Conservation (phyloP, 2,113 vertebrate genomes). For the Pteronura brasiliensis region DNA sequence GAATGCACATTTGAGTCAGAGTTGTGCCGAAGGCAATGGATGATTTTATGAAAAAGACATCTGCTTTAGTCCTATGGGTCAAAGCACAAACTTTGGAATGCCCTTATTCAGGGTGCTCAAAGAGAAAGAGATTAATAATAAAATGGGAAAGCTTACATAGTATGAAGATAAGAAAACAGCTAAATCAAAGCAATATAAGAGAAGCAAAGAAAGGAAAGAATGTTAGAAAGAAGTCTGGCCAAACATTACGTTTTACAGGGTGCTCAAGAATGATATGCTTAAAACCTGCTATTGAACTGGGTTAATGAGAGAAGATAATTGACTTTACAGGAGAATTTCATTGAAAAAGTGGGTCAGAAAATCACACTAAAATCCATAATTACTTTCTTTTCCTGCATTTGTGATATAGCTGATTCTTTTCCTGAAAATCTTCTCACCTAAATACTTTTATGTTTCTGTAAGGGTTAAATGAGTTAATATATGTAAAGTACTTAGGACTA, state of each 20-base stretch:
- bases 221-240: background rate
- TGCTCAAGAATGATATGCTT: background rate
- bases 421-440: background rate
- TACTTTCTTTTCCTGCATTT: background rate
- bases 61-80: background rate
- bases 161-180: background rate
- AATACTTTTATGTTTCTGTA: background rate
- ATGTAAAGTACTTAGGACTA: background rate
- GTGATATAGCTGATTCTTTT: background rate
- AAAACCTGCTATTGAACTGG: background rate
- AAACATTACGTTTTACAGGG: background rate
- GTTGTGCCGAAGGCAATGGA: background rate
- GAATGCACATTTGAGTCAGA: background rate
- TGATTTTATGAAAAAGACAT: background rate
- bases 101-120: background rate
- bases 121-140: background rate
- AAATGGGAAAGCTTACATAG: background rate
- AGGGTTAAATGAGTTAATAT: background rate
- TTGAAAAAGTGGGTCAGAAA: background rate
- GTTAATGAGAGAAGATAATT: slow-evolving; percentile 24
- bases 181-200: slow-evolving; percentile 22
- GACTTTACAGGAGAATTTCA: background rate
- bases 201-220: background rate
- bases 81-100: background rate
- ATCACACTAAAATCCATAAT: background rate